A percentile compares a stretch with the other conserved stretches of the same genome.
phyloP scores from a whole-genome alignment of 2,113 vertebrate species.

The Pygathrix nemaeus region DNA sequence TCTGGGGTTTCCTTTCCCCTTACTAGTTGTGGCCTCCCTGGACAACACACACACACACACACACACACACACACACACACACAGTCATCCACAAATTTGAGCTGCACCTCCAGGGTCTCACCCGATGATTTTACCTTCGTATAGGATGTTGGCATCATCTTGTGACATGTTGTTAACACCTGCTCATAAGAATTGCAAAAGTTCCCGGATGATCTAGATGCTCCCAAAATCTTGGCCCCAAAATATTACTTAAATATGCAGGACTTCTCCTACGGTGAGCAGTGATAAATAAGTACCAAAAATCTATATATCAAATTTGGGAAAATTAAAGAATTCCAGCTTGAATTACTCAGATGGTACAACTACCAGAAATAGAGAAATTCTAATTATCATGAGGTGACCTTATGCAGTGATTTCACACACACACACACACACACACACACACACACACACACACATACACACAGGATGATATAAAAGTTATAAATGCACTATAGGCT shows the following conservation, averaged over 20 bases:
- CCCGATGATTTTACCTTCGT: slow-evolving; percentile 38
- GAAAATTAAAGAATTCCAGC: background rate
- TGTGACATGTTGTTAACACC: slow-evolving; percentile 17
- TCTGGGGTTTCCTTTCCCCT: slow-evolving; percentile 38
- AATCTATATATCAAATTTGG: background rate
- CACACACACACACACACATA: background rate
- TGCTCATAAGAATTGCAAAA: slow-evolving; percentile 8
- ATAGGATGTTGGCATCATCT: background rate
- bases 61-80: background rate
- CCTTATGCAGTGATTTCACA: background rate
- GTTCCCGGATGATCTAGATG: background rate
- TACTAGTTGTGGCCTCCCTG: background rate
- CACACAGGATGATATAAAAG: background rate
- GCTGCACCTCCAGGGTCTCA: background rate
- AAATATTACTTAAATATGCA: slow-evolving; percentile 6
- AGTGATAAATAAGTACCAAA: background rate
- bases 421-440: background rate
- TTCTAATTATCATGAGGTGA: background rate
- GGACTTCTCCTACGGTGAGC: background rate
- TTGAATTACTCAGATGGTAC: background rate
- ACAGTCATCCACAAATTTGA: background rate
- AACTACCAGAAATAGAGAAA: background rate
- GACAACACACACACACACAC: background rate
- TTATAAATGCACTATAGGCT: background rate
- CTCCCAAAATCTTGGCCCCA: background rate